These are phyloP conservation scores for Notothenia coriiceps DNA, from an alignment of 2,113 vertebrate species.

Conservation along the genomic window DNA sequence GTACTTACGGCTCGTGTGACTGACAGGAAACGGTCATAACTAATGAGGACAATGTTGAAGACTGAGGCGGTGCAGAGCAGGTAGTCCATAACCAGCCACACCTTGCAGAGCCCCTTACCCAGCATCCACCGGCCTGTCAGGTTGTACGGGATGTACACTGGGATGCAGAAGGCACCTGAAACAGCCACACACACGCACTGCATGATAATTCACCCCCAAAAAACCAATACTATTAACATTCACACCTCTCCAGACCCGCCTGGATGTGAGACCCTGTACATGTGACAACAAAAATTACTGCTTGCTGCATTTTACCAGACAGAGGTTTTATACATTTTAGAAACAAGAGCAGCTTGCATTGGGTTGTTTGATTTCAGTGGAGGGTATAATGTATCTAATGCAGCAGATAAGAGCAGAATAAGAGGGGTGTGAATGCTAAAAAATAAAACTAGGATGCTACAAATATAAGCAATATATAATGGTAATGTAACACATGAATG, in stretches of 20 bases:
- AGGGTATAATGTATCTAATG: neutral
- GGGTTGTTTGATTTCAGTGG: neutral
- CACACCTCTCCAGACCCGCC: slow-evolving; percentile 23
- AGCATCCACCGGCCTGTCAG: slow-evolving; percentile 85
- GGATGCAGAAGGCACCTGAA: slow-evolving; percentile 89
- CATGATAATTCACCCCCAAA: slow-evolving; percentile 31
- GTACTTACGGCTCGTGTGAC: slow-evolving; percentile 92
- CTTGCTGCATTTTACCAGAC: neutral
- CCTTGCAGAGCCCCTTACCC: slow-evolving; percentile 85
- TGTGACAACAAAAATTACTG: slow-evolving; percentile 8
- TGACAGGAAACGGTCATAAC: slow-evolving; percentile 93
- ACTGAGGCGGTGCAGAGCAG: slow-evolving; percentile 91
- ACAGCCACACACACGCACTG: slow-evolving; percentile 27
- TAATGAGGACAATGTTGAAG: slow-evolving; percentile 94
- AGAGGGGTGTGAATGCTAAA: neutral
- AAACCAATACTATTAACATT: neutral
- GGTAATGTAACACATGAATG: slow-evolving; percentile 7
- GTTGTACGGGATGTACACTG: slow-evolving; percentile 90
- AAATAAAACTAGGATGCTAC: neutral
- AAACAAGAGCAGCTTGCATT: slow-evolving; percentile 1
- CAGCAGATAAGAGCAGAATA: slow-evolving; percentile 27
- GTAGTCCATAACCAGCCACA: slow-evolving; percentile 92
- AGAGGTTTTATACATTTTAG: neutral
- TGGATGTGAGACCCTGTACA: slow-evolving; percentile 15
- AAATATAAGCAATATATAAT: slow-evolving; percentile 5